Conservation (phyloP, 2,888 invertebrate species). For the Nymphalis c-album region DNA sequence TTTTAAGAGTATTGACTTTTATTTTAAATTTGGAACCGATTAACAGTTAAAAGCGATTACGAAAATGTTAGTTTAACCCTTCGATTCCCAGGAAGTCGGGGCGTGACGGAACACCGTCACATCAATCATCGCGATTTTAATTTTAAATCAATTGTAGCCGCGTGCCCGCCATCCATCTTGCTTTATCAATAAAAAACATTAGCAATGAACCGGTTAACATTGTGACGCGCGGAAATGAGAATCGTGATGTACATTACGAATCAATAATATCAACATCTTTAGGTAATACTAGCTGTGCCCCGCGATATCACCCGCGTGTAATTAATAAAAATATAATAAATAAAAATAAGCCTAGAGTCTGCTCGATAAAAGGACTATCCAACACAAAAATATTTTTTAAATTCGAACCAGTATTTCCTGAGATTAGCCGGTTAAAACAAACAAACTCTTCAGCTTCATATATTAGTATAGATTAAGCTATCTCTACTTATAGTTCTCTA, state of each 20-base stretch:
- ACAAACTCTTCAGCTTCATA: no score
- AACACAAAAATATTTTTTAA: no score
- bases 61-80: conserved; percentile 55
- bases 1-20: no score
- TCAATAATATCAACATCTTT: neutral
- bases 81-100: conserved; percentile 64
- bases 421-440: no score
- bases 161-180: conserved; percentile 76
- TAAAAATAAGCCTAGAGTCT: no score
- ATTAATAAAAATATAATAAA: no score
- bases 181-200: conserved; percentile 60
- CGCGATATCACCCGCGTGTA: no score
- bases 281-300: no score
- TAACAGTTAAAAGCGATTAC: conserved; percentile 45
- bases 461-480: no score
- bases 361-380: no score
- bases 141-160: conserved; percentile 77
- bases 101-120: conserved; percentile 61
- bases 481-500: neutral
- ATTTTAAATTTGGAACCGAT: conserved; percentile 9
- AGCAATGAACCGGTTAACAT: conserved; percentile 35
- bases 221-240: conserved; percentile 33
- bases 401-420: no score
- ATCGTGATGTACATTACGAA: conserved; percentile 28
- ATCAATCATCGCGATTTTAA: conserved; percentile 75